Conservation (phyloP, 2,888 invertebrate species). For the Hirtodrosophila alboralis region DNA sequence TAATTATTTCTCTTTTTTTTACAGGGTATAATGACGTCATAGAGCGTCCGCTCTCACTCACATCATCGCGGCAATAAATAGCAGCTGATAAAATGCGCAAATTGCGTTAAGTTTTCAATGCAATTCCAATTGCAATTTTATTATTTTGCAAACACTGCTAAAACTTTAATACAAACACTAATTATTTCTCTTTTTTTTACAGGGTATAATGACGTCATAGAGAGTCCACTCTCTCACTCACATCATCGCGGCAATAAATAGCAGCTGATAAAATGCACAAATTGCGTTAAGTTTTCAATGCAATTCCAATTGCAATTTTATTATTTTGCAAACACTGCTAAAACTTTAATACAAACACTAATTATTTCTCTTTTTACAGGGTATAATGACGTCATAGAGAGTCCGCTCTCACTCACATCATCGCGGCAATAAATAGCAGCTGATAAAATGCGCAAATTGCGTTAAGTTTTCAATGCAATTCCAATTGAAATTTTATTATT, state of each 20-base stretch:
- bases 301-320: slow-evolving; percentile 25
- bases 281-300: slow-evolving; percentile 22
- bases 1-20: too few species aligned
- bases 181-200: too few species aligned
- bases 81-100: slow-evolving; percentile 25
- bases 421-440: slow-evolving; percentile 9
- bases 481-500: slow-evolving; percentile 12
- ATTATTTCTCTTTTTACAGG: too few species aligned
- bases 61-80: slow-evolving; percentile 24
- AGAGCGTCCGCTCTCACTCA: slow-evolving; percentile 1
- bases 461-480: slow-evolving; percentile 28
- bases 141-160: too few species aligned
- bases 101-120: slow-evolving; percentile 22
- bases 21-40: slow-evolving; percentile 17
- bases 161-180: too few species aligned
- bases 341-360: too few species aligned
- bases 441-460: slow-evolving; percentile 29
- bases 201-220: slow-evolving; percentile 17
- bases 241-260: slow-evolving; percentile 25
- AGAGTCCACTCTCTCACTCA: slow-evolving; percentile 4
- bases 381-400: slow-evolving; percentile 18
- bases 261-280: slow-evolving; percentile 26
- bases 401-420: slow-evolving; percentile 27
- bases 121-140: slow-evolving; percentile 23
- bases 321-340: too few species aligned